phyloP scores from a whole-genome alignment of 30 jellyfish, hydroid and myxozoan genomes.

The Rhopilema esculentum region DNA sequence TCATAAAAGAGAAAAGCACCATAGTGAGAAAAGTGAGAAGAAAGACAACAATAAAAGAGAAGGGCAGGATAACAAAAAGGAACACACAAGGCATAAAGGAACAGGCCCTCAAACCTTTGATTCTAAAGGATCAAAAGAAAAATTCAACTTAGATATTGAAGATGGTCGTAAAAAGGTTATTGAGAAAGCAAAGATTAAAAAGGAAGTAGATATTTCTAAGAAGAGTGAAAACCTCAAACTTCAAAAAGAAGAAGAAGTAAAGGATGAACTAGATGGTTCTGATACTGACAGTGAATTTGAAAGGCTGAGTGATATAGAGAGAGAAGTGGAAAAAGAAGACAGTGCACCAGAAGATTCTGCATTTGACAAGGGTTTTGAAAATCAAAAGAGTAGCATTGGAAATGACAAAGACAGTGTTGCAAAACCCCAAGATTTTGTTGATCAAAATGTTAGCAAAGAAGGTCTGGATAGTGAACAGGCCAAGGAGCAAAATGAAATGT shows the following conservation, averaged over 20 bases:
- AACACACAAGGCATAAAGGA: not conserved
- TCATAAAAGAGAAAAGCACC: not conserved
- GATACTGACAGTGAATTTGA: conserved; percentile 76
- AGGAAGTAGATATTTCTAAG: not conserved
- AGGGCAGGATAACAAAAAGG: conserved; percentile 17
- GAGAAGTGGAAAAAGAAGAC: conserved; percentile 53
- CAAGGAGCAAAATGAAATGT: not conserved
- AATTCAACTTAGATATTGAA: not conserved
- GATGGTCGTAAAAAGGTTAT: not conserved
- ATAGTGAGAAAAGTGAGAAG: not conserved
- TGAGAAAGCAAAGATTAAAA: not conserved
- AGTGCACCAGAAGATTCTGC: not conserved
- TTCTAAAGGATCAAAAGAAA: not conserved
- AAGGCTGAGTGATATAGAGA: conserved; percentile 52
- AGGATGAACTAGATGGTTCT: not conserved
- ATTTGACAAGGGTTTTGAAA: conserved; percentile 4
- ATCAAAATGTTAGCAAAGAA: not conserved
- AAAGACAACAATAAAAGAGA: not conserved
- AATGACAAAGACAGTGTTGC: not conserved
- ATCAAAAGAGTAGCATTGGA: not conserved
- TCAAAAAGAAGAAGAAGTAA: not conserved
- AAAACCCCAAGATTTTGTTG: not conserved
- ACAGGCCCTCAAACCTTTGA: not conserved
- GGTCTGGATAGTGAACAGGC: not conserved
- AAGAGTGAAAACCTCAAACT: not conserved